phyloP scores from a whole-genome alignment of 2,888 invertebrate genomes.

The Alcis repandata region DNA sequence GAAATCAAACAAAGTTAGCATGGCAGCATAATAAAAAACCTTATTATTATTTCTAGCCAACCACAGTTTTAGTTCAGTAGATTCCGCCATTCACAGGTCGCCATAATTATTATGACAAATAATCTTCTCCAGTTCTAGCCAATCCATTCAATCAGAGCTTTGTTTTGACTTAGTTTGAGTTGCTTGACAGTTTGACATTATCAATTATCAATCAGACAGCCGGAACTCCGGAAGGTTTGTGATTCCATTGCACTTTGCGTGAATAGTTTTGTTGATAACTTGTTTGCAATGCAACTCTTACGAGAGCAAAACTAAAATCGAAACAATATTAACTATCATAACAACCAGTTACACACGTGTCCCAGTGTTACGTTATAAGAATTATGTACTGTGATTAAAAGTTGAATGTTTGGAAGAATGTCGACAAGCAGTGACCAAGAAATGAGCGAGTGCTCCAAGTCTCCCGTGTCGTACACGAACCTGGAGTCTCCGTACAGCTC shows the following conservation, averaged over 20 bases:
- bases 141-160: too few relatives aligned
- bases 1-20: too few relatives aligned
- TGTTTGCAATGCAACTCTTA: not conserved
- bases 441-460: slow-evolving; percentile 69
- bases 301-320: not conserved
- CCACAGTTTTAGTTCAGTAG: too few relatives aligned
- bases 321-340: not conserved
- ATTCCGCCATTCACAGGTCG: too few relatives aligned
- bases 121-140: too few relatives aligned
- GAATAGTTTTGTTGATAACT: not conserved
- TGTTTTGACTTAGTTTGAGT: not conserved
- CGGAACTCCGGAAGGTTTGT: not conserved
- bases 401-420: slow-evolving; percentile 37
- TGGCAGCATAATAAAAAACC: too few relatives aligned
- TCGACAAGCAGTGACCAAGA: slow-evolving; percentile 68
- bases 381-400: not conserved
- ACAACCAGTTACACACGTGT: not conserved
- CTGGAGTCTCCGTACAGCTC: slow-evolving; percentile 70
- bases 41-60: too few relatives aligned
- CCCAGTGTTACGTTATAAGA: not conserved
- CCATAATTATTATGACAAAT: too few relatives aligned
- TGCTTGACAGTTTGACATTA: not conserved
- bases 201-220: not conserved
- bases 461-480: slow-evolving; percentile 61
- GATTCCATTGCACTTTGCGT: not conserved